These are phyloP conservation scores for Subacronicta megacephala DNA, from an alignment of 2,888 invertebrate species.

Conservation along the genomic window DNA sequence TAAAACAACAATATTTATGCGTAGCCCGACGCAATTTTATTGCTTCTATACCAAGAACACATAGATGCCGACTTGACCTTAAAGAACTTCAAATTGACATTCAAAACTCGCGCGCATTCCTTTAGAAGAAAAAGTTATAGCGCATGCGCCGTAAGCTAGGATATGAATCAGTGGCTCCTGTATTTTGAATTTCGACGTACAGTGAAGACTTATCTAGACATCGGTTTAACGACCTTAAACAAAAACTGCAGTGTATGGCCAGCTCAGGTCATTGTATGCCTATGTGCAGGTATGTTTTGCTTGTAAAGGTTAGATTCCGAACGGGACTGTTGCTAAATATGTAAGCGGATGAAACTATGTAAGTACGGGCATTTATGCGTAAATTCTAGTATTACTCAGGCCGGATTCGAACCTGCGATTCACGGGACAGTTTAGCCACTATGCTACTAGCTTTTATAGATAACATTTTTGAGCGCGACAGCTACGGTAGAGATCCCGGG, in stretches of 20 bases:
- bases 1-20: constrained; percentile 49
- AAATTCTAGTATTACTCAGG: constrained; percentile 14
- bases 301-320: constrained; percentile 40
- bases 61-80: constrained; percentile 60
- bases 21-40: constrained; percentile 48
- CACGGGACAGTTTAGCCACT: no score
- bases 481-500: no score
- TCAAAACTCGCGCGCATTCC: constrained; percentile 73
- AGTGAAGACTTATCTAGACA: not conserved
- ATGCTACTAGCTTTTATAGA: no score
- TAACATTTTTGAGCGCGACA: no score
- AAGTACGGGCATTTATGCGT: constrained; percentile 24
- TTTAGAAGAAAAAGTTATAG: constrained; percentile 56
- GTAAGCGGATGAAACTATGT: constrained; percentile 33
- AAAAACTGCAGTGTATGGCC: constrained; percentile 4
- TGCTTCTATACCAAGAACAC: constrained; percentile 55
- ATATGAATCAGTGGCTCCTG: constrained; percentile 31
- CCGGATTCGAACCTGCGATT: no score
- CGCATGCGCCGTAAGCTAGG: constrained; percentile 36
- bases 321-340: constrained; percentile 43
- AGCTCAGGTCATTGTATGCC: constrained; percentile 8
- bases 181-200: constrained; percentile 21
- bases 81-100: constrained; percentile 69
- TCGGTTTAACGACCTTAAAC: not conserved
- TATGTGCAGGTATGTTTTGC: no score